Base-by-base conservation (phyloP, 2,888 invertebrate genomes). In the Alentia gelatinosa region DNA sequence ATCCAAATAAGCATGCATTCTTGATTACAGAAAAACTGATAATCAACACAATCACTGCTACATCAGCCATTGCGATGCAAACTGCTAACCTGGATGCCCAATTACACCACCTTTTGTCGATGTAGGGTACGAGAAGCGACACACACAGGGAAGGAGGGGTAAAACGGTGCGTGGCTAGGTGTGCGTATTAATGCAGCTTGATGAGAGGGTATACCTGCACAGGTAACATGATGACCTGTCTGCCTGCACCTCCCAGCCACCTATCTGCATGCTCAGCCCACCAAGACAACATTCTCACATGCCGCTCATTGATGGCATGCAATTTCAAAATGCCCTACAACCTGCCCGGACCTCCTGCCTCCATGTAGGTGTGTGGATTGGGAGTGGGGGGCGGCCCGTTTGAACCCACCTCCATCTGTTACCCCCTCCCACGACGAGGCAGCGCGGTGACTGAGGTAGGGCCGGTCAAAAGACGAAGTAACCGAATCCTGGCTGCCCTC, bases 391-490 rank as follows among this genome's bases (percentile, higher is more conserved):
- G 83, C 83, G 83, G 83, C 37, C 42, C 83, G 23, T 83, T 83
- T 83, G 83, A 83, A 83, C 33, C 86, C 12, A 12, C 42, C 86
- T 33, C 47, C 12, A 19, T 26, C 86, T 30, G 39, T 83, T 83
- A 83, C 30, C 23, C 42, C 86, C 39, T 30, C 83, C 83, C 42
- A 9, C 26, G 83, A 39, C 19, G 42, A 23, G 83, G 12, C 7
- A 23, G 42, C 12, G 83, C 83, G 39, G 26, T 12, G 15, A 39
- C 39, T 83, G 83, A 37, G 39, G 35, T 83, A 19, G 56, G 39
- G 39, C 30, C 83, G 39, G 83, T 37, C 35, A 39, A 83, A 83
- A 83, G 83, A 40, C 35, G 83, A 83, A 68, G 83, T 83, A 83
- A 83, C 83, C 83, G 3, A 83, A 86, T 86, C 86, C 50, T 37